Percentiles rank a stretch among this genome's conserved stretches.
phyloP scores from a whole-genome alignment of 2,888 invertebrate species.

The Embidobia sp. region DNA sequence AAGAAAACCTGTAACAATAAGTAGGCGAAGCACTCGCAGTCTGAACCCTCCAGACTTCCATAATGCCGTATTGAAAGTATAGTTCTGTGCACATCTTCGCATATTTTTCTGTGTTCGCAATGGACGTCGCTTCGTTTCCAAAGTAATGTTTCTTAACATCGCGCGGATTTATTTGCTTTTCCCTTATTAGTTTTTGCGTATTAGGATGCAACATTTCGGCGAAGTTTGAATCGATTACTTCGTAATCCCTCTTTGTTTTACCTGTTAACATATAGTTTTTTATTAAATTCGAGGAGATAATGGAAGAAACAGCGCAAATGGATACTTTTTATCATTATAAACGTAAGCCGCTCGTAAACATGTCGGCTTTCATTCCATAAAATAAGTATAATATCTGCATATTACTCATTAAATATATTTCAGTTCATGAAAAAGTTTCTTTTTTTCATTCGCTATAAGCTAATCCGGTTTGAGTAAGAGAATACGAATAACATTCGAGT shows the following conservation, averaged over 20 bases:
- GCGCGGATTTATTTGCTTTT: slow-evolving; percentile 54
- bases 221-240: slow-evolving; percentile 62
- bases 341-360: too few species aligned
- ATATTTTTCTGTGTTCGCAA: slow-evolving; percentile 54
- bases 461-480: too few species aligned
- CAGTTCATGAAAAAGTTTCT: too few species aligned
- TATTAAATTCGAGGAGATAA: too few species aligned
- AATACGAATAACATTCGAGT: too few species aligned
- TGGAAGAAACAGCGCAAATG: too few species aligned
- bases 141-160: slow-evolving; percentile 72
- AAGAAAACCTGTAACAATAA: slow-evolving; percentile 74
- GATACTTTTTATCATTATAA: too few species aligned
- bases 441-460: too few species aligned
- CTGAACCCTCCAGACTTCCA: slow-evolving; percentile 69
- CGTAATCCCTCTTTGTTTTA: slow-evolving; percentile 39
- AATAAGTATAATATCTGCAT: too few species aligned
- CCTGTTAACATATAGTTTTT: slow-evolving; percentile 20
- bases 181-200: slow-evolving; percentile 40
- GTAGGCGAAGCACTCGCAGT: slow-evolving; percentile 59
- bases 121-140: slow-evolving; percentile 62
- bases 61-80: slow-evolving; percentile 69
- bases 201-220: slow-evolving; percentile 50
- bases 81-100: slow-evolving; percentile 67
- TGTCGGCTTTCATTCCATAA: too few species aligned
- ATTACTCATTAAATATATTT: too few species aligned